A percentile compares a stretch with the other conserved stretches of the same genome.
Conservation (phyloP, 2,888 invertebrate genomes). For the Spialia ferax region DNA sequence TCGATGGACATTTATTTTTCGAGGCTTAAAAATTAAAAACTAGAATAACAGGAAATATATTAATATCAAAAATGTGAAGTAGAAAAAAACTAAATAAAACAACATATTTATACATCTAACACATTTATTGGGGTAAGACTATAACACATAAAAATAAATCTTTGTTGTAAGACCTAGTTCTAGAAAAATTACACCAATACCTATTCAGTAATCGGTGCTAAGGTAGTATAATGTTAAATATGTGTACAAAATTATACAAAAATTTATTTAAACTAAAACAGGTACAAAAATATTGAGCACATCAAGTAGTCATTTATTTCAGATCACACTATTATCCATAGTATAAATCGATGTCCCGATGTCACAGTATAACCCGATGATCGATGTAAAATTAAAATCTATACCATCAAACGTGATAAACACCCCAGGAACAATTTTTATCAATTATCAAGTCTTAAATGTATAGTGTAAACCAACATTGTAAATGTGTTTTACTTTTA, state of each 20-base stretch:
- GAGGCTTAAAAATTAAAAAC: no score
- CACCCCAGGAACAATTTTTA: no score
- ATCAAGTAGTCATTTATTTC: conserved; percentile 22
- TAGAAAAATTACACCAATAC: neutral
- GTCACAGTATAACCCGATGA: no score
- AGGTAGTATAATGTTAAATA: neutral
- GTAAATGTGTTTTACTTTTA: no score
- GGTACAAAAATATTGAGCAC: conserved; percentile 38
- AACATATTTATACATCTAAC: conserved; percentile 1
- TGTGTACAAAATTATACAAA: conserved; percentile 1
- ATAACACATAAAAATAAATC: conserved; percentile 24
- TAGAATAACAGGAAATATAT: no score
- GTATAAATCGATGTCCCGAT: no score
- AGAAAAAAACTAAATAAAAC: neutral
- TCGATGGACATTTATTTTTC: no score
- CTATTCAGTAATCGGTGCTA: neutral
- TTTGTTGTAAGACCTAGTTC: neutral
- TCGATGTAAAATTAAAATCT: no score
- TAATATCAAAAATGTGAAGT: no score
- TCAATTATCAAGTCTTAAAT: no score
- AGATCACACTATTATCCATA: conserved; percentile 13
- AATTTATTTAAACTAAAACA: conserved; percentile 26
- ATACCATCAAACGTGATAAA: no score
- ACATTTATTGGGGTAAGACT: conserved; percentile 7
- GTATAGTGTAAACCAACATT: no score